A percentile compares a stretch with the other conserved stretches of the same genome.
These are phyloP conservation scores for Ochotona curzoniae DNA, from an alignment of 2,113 vertebrate genomes.

Conservation along the genomic window DNA sequence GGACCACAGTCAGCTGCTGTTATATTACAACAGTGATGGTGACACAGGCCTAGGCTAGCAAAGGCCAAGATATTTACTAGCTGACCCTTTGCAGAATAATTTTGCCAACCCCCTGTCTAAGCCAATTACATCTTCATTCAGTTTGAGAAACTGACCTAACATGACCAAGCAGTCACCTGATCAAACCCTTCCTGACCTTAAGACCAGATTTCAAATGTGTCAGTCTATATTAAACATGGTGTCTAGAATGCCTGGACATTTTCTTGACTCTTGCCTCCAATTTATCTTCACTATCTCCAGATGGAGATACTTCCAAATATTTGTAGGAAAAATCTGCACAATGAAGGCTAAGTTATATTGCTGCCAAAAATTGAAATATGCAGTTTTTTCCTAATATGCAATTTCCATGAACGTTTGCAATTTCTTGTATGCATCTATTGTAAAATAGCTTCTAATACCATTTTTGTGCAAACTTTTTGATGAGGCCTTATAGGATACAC, in stretches of 20 bases:
- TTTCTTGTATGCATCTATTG: too few species aligned
- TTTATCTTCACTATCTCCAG: neutral
- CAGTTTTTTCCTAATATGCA: too few species aligned
- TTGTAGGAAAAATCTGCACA: too few species aligned
- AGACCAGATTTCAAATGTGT: conserved; percentile 23
- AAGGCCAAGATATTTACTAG: conserved; percentile 47
- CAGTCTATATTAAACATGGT: neutral
- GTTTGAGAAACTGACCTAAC: conserved; percentile 56
- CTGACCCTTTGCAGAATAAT: conserved; percentile 15
- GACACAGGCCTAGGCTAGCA: neutral
- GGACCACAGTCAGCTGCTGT: neutral
- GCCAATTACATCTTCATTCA: conserved; percentile 58
- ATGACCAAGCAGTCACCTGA: neutral
- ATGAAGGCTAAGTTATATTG: too few species aligned
- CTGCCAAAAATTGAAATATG: too few species aligned
- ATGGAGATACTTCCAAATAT: too few species aligned
- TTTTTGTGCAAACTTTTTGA: too few species aligned
- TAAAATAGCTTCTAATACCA: too few species aligned
- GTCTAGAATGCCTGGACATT: neutral
- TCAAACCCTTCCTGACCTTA: conserved; percentile 40
- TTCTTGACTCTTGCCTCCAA: neutral
- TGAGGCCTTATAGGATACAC: neutral
- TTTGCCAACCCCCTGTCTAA: conserved; percentile 57
- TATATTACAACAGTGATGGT: neutral
- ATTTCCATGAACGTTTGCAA: too few species aligned